Evolutionary conservation across 2,888 invertebrate species (phyloP), one percentile per base, ranked within the genome.

Genomic region (Strigamia maritima): DNA sequence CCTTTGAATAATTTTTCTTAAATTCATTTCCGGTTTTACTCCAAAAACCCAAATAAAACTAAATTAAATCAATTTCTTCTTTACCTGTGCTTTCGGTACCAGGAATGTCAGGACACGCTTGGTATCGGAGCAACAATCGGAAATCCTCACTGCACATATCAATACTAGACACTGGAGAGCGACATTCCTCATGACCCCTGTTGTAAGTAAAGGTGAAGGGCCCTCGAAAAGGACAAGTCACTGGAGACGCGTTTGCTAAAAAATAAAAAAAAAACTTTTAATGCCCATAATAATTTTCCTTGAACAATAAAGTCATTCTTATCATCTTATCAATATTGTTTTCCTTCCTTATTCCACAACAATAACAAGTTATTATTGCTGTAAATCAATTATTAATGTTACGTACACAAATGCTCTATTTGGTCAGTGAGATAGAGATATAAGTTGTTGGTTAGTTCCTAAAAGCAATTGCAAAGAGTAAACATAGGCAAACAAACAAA

Each of bases 111-210:
- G 94, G 94, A 86, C 97, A 97, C 4, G 95, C 95, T 86, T 96
- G 95, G 87, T 95, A 97, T 86, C 93, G 93, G 84, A 97, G 91
- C 82, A 96, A 89, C 79, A 97, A 89, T 82, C 94, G 90, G 82
- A 94, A 94, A 84, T 95, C 94, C 86, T 97, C 95, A 0, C 95
- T 96, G 87, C 97, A 97, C 84, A 94, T 93, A 86, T 96, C 96
- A 83, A 97, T 94, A 83, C 94, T 94, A 75, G 96, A 96, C 79
- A 93, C 92, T 0, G 97, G 97, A 83, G 91, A 91, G 82, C 91
- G 91, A 87, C 97, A 97, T 85, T 94, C 94, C 22, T 95, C 95
- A 84, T 94, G 93, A 6, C 94, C 95, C 80, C 94, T 90, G 86
- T 94, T 95, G 87, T 97, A 97, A 79, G 94, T 94, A 87, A 97